Evolutionary conservation across 2,888 invertebrate genomes (phyloP), one percentile per base, ranked within the genome.

Genomic region (Baccha elongata): DNA sequence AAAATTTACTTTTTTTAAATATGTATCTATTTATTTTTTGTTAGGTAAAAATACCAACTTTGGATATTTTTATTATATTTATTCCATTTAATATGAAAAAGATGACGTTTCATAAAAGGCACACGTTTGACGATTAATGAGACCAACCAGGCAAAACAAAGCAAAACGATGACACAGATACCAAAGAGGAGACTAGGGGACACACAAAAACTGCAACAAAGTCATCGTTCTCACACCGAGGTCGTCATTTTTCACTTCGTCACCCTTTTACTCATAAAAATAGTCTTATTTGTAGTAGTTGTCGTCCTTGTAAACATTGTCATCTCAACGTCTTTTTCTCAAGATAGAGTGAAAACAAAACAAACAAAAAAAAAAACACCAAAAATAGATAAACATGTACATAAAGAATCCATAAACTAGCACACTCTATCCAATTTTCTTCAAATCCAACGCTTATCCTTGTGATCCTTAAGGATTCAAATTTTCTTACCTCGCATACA

Each of bases 371-470:
- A 60, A 26, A 65, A 37, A 44, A 68, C 32, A 53, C 15, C 13
- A 52, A 50, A 50, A 44, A 50, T 50, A 72, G 62, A 83, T 83
- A 73, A 78, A 69, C 73, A 83, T 76, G 68, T 68, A 78, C 83
- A 83, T 83, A 72, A 73, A 68, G 68, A 83, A 72, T 83, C 76
- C 73, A 83, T 83, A 83, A 83, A 78, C 76, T 83, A 68, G 78
- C 72, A 68, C 55, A 83, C 78, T 78, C 32, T 10, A 53, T 67
- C 48, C 81, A 81, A 71, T 81, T 81, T 81, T 65, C 48, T 67
- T 72, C 35, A 81, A 81, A 81, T 81, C 81, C 75, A 48, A 75
- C 37, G 50, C 46, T 81, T 76, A 76, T 75, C 81, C 76, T 40
- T 72, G 26, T 37, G 67, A 83, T 76, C 60, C 46, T 35, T 15